These are phyloP conservation scores for Cotesia chilonis DNA, from an alignment of 1,140 invertebrate species.

Conservation along the genomic window DNA sequence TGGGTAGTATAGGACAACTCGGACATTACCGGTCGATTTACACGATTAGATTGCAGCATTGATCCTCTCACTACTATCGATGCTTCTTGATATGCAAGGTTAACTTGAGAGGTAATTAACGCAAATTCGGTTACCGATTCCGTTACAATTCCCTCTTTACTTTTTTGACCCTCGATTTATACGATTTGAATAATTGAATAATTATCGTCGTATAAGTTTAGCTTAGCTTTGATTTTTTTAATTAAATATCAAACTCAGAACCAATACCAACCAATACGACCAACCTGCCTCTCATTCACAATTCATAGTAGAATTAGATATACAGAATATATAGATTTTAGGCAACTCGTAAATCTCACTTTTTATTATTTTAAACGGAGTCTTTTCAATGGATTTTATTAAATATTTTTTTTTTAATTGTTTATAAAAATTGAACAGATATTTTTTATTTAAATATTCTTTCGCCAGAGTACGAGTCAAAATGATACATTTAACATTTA, in stretches of 20 bases:
- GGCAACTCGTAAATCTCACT: not conserved
- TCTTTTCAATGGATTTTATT: conserved; percentile 19
- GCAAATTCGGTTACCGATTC: conserved; percentile 24
- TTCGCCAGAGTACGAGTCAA: no score
- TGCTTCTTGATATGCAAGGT: conserved; percentile 16
- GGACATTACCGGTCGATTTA: conserved; percentile 19
- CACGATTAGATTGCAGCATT: conserved; percentile 10
- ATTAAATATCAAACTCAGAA: no score
- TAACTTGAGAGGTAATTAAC: conserved; percentile 35
- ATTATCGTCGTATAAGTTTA: no score
- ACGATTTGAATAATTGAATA: not conserved
- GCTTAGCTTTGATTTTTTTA: no score
- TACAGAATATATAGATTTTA: conserved; percentile 7
- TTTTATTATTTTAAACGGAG: conserved; percentile 1
- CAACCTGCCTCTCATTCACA: conserved; percentile 24
- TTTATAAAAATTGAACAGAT: no score
- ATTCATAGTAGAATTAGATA: conserved; percentile 25
- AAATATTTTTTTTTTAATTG: not conserved
- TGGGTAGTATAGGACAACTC: no score
- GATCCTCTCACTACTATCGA: conserved; percentile 2
- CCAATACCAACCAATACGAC: conserved; percentile 9
- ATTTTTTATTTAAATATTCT: no score
- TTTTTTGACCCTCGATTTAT: not conserved
- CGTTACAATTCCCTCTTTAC: not conserved
- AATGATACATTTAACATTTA: no score